Percentiles rank a stretch among this genome's conserved stretches.
Conservation (phyloP, 2,113 vertebrate species). For the Forbesichthys agassizii region DNA sequence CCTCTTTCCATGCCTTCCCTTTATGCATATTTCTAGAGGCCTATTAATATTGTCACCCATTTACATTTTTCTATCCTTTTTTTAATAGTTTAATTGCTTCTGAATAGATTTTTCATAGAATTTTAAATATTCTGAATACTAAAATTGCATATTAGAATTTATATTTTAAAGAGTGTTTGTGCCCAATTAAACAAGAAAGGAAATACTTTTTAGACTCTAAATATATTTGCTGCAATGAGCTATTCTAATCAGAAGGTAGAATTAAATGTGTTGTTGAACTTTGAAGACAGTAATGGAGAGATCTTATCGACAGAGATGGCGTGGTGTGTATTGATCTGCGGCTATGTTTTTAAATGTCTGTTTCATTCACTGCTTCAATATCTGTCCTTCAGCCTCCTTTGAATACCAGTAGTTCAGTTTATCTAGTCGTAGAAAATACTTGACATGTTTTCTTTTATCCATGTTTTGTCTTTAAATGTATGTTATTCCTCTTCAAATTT, state of each 20-base stretch:
- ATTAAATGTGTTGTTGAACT: conserved; percentile 54
- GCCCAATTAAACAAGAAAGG: neutral
- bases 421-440: conserved; percentile 67
- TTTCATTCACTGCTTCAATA: conserved; percentile 64
- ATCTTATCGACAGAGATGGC: conserved; percentile 66
- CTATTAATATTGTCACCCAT: conserved; percentile 46
- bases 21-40: conserved; percentile 33
- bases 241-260: conserved; percentile 58
- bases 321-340: conserved; percentile 63
- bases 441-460: conserved; percentile 46
- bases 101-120: conserved; percentile 33
- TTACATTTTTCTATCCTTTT: conserved; percentile 46
- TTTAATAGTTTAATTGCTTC: conserved; percentile 11
- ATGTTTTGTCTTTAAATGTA: conserved; percentile 51
- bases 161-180: conserved; percentile 7
- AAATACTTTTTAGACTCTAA: neutral
- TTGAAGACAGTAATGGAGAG: conserved; percentile 67
- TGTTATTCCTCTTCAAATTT: conserved; percentile 48
- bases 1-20: neutral
- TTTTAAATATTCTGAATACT: conserved; percentile 21
- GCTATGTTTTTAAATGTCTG: conserved; percentile 70
- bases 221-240: conserved; percentile 35
- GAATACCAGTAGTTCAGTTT: conserved; percentile 46
- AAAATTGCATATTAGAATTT: conserved; percentile 11
- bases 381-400: conserved; percentile 66